A percentile compares a stretch with the other conserved stretches of the same genome.
These are phyloP conservation scores for Steatocranus sp. DNA, from an alignment of 2,797 vertebrate genomes.

Conservation along the genomic window DNA sequence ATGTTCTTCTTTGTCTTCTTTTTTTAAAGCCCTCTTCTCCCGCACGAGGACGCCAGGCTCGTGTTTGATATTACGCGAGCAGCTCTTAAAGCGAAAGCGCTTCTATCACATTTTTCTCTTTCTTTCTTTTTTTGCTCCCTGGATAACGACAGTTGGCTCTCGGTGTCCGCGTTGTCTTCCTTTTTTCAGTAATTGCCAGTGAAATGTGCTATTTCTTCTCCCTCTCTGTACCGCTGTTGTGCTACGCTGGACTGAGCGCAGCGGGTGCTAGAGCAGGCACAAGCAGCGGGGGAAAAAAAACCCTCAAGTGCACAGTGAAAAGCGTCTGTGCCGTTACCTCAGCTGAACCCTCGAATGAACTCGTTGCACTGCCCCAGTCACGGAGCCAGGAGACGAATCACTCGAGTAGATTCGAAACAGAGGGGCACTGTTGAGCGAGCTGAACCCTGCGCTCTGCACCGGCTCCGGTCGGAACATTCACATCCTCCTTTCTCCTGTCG, in stretches of 20 bases:
- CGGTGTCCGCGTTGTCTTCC: neutral
- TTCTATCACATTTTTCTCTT: conserved; percentile 4
- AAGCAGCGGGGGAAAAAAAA: conserved; percentile 25
- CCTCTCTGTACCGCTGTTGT: conserved; percentile 61
- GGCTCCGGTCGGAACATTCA: conserved; percentile 42
- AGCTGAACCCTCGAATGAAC: conserved; percentile 78
- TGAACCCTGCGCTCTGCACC: conserved; percentile 56
- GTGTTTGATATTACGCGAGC: conserved; percentile 4
- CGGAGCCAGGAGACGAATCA: conserved; percentile 71
- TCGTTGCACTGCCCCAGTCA: conserved; percentile 72
- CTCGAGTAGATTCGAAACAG: conserved; percentile 75
- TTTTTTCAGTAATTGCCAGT: conserved; percentile 46
- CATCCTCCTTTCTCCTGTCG: conserved; percentile 43
- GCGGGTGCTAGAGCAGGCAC: conserved; percentile 60
- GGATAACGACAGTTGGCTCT: conserved; percentile 42
- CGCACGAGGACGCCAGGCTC: conserved; percentile 9
- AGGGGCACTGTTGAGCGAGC: conserved; percentile 69
- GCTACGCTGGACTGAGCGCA: conserved; percentile 72
- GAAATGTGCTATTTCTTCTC: conserved; percentile 60
- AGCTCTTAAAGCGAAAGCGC: neutral
- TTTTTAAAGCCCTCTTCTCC: neutral
- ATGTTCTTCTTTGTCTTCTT: conserved; percentile 54
- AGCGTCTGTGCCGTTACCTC: conserved; percentile 79
- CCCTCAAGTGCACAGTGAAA: conserved; percentile 66
- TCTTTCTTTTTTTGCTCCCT: neutral